Evolutionary conservation across 2,888 invertebrate species (phyloP).

Genomic region (Polyommatus icarus): DNA sequence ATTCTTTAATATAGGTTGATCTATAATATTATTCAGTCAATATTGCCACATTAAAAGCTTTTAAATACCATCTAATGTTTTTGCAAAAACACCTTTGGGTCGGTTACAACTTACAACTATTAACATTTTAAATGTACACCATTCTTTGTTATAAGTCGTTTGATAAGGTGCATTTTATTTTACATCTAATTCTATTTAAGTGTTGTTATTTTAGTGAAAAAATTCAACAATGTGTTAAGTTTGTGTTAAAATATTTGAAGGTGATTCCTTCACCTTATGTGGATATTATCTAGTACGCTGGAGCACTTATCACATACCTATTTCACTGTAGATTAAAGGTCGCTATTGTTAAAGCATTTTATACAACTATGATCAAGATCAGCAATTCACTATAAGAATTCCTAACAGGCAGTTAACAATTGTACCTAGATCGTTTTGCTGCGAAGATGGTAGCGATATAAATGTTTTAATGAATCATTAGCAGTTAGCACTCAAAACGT

Average conservation of each 20-base stretch:
- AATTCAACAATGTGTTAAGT: not conserved
- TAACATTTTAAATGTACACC: not conserved
- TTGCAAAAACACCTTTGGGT: not conserved
- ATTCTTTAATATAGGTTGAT: not conserved
- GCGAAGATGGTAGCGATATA: not conserved
- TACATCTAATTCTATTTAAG: conserved; percentile 15
- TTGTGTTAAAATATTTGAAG: not conserved
- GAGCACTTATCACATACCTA: not conserved
- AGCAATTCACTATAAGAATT: not conserved
- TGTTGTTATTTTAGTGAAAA: not conserved
- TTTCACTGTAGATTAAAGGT: conserved; percentile 13
- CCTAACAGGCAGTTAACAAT: not conserved
- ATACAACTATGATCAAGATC: not conserved
- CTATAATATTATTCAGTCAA: not conserved
- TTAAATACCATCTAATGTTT: not conserved
- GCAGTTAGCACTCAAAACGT: not conserved
- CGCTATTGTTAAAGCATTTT: not conserved
- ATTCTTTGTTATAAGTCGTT: not conserved
- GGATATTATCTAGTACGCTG: too few relatives aligned
- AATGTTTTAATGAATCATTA: not conserved
- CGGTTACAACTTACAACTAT: not conserved
- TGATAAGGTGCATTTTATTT: not conserved
- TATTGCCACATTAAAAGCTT: not conserved
- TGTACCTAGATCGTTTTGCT: not conserved
- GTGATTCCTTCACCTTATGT: not conserved